Evolutionary conservation across 2,888 invertebrate genomes (phyloP).

Genomic region (Cordilura impudica): DNA sequence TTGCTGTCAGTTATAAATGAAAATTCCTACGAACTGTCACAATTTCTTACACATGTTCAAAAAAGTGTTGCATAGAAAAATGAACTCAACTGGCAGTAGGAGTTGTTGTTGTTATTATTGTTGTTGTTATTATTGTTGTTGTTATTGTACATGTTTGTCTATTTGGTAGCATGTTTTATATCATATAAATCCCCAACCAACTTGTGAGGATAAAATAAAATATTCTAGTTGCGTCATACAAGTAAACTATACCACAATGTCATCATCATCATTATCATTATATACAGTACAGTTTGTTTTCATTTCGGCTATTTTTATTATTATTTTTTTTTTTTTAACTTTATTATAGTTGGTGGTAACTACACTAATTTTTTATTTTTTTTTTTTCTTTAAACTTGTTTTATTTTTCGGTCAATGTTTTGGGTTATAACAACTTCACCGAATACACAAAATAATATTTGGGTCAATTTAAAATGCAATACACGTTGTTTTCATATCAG

Average conservation of each 20-base stretch:
- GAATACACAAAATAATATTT: constrained; percentile 21
- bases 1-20: constrained; percentile 19
- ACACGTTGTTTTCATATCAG: constrained; percentile 46
- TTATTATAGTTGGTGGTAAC: background rate
- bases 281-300: background rate
- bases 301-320: background rate
- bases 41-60: constrained; percentile 4
- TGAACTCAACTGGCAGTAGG: background rate
- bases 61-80: background rate
- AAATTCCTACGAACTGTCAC: constrained; percentile 34
- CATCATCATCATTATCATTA: constrained; percentile 3
- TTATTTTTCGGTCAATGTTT: constrained; percentile 47
- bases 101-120: background rate
- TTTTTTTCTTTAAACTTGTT: constrained; percentile 33
- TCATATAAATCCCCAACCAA: too few species aligned
- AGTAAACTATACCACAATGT: constrained; percentile 41
- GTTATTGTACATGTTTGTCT: background rate
- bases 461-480: constrained; percentile 46
- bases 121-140: too few species aligned
- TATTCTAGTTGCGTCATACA: constrained; percentile 56
- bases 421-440: constrained; percentile 16
- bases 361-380: background rate
- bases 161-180: background rate
- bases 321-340: constrained; percentile 3
- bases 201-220: constrained; percentile 27